These are phyloP conservation scores for Xyrauchen texanus DNA, from an alignment of 2,113 vertebrate genomes.

Conservation along the genomic window DNA sequence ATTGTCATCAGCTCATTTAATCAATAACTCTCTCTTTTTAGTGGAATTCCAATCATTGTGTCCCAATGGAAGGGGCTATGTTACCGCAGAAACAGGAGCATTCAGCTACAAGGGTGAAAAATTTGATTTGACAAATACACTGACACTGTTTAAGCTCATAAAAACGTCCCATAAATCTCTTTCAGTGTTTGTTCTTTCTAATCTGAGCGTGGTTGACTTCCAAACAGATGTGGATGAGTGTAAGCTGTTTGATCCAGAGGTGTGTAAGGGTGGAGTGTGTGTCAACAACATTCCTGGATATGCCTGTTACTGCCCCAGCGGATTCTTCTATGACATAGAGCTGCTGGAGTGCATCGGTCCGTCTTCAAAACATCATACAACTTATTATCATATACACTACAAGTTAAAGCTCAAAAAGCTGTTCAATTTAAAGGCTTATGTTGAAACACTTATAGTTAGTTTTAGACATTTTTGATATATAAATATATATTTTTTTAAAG, in stretches of 20 bases:
- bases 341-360: constrained; percentile 88
- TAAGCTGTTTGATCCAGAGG: constrained; percentile 80
- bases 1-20: background rate
- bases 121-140: background rate
- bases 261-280: constrained; percentile 90
- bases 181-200: constrained; percentile 25
- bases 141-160: constrained; percentile 25
- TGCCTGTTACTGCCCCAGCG: constrained; percentile 87
- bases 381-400: too few species aligned
- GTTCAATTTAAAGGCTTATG: too few species aligned
- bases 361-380: background rate
- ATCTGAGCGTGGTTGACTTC: constrained; percentile 25
- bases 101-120: constrained; percentile 74
- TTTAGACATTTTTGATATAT: too few species aligned
- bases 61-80: constrained; percentile 81
- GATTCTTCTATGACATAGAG: constrained; percentile 82
- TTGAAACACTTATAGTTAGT: too few species aligned
- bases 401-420: too few species aligned
- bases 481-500: too few species aligned
- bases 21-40: constrained; percentile 55
- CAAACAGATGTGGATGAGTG: constrained; percentile 91
- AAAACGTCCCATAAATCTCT: background rate
- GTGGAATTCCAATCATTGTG: constrained; percentile 82
- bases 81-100: constrained; percentile 57
- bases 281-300: constrained; percentile 91